Evolutionary conservation across 2,888 invertebrate species (phyloP), one percentile per base, ranked within the genome.

Genomic region (Theretra japonica): DNA sequence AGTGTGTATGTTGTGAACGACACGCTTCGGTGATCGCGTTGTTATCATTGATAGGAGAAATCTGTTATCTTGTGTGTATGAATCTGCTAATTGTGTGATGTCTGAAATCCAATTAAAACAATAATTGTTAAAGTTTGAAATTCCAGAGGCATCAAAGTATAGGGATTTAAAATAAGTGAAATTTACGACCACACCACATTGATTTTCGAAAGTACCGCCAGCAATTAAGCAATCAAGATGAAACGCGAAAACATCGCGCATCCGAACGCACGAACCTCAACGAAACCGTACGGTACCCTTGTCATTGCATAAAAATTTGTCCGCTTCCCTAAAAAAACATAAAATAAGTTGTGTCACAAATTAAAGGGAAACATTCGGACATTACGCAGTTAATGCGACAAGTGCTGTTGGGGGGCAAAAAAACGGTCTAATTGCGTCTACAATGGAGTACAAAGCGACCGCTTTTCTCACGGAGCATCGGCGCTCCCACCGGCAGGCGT

Each of bases 361-460:
- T 93, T 90, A 90, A 90, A 86, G 73, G 73, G 85, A 89, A 88
- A 87, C 86, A 92, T 91, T 89, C 86, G 85, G 88, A 87, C 90
- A 92, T 91, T 88, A 88, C 88, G 86, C 65, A 65, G 65, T 65
- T 65, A 65, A 84, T 88, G 88, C 87, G 88, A 86, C 92, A 91
- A 92, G 92, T 89, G 88, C 90, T 86, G 87, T 80, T 85, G 82
- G 87, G 86, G 84, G 87, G 87, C 79, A 91, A 94, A 93, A 93
- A 93, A 86, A 81, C 77, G 80, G 88, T 48, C 88, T 94, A 94
- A 94, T 94, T 94, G 88, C 92, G 85, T 89, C 83, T 91, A 92
- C 94, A 93, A 93, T 92, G 92, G 88, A 80, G 84, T 81, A 91
- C 93, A 93, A 94, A 94, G 92, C 88, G 78, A 76, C 94, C 94